Base-by-base conservation (phyloP, 1,140 invertebrate species). In the Cherax destructor region DNA sequence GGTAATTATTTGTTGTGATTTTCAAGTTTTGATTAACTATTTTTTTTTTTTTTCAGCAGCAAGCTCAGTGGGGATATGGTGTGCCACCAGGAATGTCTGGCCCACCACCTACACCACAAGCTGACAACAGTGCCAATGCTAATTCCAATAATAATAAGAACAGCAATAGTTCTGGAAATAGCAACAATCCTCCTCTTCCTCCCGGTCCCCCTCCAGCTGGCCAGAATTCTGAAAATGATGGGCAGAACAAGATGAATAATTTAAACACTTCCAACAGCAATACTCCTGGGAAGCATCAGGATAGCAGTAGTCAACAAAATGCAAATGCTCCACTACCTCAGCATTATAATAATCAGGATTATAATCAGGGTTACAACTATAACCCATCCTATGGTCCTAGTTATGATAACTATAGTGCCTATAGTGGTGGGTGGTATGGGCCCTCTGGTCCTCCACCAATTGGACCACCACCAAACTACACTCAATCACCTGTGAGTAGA, bases 381-480 rank as follows among this genome's bases (percentile, higher is more conserved):
- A 61, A 47, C 72, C 7, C 30, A n/a, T 16, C 72, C 21, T 87
- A 87, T 59, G 16, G 30, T 6, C 85, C 77, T n/a, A 47, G 74
- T 16, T 87, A 87, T 61, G 85, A 87, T 78, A 74, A 69, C 1
- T 87, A 78, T 78, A 50, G 74, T 4, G 81, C n/a, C n/a, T 87
- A 87, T 18, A 50, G 52, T n/a, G 85, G 85, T 3, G 85, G 85
- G 18, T 87, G 85, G 85, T 87, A 78, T 79, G 85, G 85, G 1
- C 76, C 85, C 9, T 30, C 47, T 10, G 85, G 85, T 6, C 85
- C 85, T 18, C 85, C 81, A 61, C 59, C 59, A 41, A 56, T 30
- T 30, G 59, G 69, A 16, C 52, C 56, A 0, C 80, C 80, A 13
- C 56, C 52, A 61, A 41, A 56, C 18, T 83, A 83, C 61, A 61